Base-by-base conservation (phyloP, 2,113 vertebrate genomes). In the Cichladusa arquata region DNA sequence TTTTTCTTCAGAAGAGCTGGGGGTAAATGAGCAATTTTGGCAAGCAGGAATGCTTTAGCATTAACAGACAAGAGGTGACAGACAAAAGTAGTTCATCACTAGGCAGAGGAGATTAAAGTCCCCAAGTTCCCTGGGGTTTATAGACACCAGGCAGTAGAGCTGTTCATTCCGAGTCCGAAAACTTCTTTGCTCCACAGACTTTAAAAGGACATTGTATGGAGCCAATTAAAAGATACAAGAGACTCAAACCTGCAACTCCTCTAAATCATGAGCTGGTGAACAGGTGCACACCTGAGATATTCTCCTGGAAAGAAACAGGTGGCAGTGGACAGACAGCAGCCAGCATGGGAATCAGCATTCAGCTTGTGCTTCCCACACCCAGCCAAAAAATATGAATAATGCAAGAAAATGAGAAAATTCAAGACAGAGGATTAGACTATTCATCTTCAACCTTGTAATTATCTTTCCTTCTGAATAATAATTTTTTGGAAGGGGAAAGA, bases 371-470 rank as follows among this genome's bases (percentile, higher is more conserved):
- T 53, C 42, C 47, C 53, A 54, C 29, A 58, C 12, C 31, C 47
- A 76, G n/a, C 20, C 74, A 80, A 92, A 74, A 94, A 95, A 69
- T 42, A 95, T 51, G 50, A 96, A 94, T 93, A 97, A 87, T 81
- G 40, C n/a, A 96, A 38, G 78, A 92, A 93, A 96, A 91, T 50
- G 44, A 79, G 58, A 89, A 73, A 71, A 91, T 80, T 90, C n/a
- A 65, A 81, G 67, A 38, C 73, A 42, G 18, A 0, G 3, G 50
- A 95, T 96, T 92, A 91, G 38, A 40, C 71, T n/a, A 33, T 88
- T 97, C 66, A 93, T 97, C 91, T 96, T 95, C 34, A 96, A 31
- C 79, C 9, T 65, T 88, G 40, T 57, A 97, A 97, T 97, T 95
- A 94, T 92, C 61, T 90, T 79, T 79, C 34, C 71, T 89, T 97